A percentile compares a stretch with the other conserved stretches of the same genome.
Evolutionary conservation across 2,113 vertebrate genomes (phyloP).

Genomic region (Octodon degus): DNA sequence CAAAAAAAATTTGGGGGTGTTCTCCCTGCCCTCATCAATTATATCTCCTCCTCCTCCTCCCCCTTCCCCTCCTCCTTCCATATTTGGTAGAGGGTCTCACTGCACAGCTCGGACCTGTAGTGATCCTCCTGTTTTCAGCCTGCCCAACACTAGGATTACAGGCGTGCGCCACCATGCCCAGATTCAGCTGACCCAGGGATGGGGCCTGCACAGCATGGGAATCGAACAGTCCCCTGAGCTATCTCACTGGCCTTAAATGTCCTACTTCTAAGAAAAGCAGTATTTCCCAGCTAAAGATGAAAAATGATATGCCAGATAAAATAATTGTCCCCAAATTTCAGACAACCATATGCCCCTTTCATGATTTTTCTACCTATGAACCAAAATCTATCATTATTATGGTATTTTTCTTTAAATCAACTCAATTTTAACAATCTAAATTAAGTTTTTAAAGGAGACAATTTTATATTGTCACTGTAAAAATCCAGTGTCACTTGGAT

Average conservation of each 20-base stretch:
- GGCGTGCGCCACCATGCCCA: too few relatives aligned
- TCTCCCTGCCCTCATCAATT: neutral
- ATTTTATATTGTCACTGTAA: neutral
- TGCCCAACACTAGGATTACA: too few relatives aligned
- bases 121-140: too few relatives aligned
- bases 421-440: conserved; percentile 32
- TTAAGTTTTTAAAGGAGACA: conserved; percentile 4
- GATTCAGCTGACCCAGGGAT: too few relatives aligned
- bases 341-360: neutral
- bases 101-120: too few relatives aligned
- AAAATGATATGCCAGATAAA: neutral
- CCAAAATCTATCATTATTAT: neutral
- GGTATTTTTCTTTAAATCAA: conserved; percentile 53
- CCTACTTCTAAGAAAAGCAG: neutral
- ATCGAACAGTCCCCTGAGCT: too few relatives aligned
- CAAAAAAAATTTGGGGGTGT: too few relatives aligned
- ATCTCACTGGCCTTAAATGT: neutral
- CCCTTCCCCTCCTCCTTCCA: too few relatives aligned
- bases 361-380: conserved; percentile 40
- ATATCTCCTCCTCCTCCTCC: neutral
- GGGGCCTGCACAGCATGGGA: too few relatives aligned
- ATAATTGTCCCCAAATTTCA: conserved; percentile 4
- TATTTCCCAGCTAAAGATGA: neutral
- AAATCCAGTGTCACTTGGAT: neutral
- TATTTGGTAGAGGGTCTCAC: too few relatives aligned